Evolutionary conservation across 2,113 vertebrate genomes (phyloP), one percentile per base, ranked within the genome.

Genomic region (Oreochromis niloticus): DNA sequence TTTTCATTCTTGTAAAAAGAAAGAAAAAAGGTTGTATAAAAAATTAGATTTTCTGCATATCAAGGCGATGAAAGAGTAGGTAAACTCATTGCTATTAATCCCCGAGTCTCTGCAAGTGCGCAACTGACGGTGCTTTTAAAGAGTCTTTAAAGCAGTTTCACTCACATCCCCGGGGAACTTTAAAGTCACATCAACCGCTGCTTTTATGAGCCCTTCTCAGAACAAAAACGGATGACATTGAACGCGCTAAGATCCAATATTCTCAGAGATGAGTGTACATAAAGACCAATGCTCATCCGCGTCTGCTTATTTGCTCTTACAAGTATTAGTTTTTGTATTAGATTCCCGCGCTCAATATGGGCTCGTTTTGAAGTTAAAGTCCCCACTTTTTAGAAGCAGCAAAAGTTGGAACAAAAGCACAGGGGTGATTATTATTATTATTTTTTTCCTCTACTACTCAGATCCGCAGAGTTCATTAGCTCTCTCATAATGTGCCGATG

Each of bases 401-500:
- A 82, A 85, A 94, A 93, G 92, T 94, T 87, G 87, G 9, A 92
- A 91, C 81, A 82, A 88, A 92, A 94, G 87, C 81, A 80, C 54
- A 73, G 6, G 75, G 84, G n/a, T 48, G 54, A 75, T 75, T 75
- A 63, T 48, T 75, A 19, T 48, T 73, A 27, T 73, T 73, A 1
- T 73, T 19, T 41, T 22, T 7, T 27, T 5, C 27, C 6, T 89
- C 80, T n/a, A 61, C 7, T 88, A 84, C 83, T 92, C 89, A 83
- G 85, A 90, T 88, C 82, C 39, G 17, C 36, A 50, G 84, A 93
- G 95, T 96, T 96, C 96, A 96, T 97, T 96, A 96, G 93, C 93
- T 90, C 82, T 6, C 85, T 93, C 90, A 84, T 96, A 96, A 96
- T 96, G 95, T 95, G 95, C 93, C 92, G 94, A 96, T 96, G 94